These are phyloP conservation scores for Halictus ligatus DNA, from an alignment of 2,888 invertebrate genomes.

Conservation along the genomic window DNA sequence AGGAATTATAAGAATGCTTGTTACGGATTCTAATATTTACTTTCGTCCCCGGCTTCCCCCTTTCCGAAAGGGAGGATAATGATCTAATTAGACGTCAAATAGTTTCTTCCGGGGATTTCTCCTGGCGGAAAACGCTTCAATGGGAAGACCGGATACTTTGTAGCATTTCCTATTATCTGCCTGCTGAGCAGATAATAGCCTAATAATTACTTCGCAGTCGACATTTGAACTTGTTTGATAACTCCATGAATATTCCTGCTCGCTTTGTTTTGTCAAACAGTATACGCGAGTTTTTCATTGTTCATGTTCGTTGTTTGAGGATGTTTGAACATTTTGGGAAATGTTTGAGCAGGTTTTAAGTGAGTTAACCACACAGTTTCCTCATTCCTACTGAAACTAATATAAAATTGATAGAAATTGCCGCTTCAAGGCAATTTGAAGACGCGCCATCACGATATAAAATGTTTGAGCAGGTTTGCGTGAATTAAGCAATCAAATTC, in stretches of 20 bases:
- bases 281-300: no score
- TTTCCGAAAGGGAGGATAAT: neutral
- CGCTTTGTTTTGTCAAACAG: no score
- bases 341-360: neutral
- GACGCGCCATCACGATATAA: no score
- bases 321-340: neutral
- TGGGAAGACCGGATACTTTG: neutral
- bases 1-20: neutral
- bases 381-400: no score
- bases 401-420: no score
- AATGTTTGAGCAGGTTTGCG: no score
- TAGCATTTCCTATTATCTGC: neutral
- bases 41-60: no score
- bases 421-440: no score
- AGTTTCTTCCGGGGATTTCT: neutral
- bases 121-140: neutral
- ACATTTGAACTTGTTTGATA: neutral
- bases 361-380: no score
- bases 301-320: no score
- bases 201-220: neutral
- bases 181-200: neutral
- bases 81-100: neutral
- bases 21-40: constrained; percentile 2
- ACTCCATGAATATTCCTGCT: neutral
- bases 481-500: neutral